Evolutionary conservation across 2,888 invertebrate species (phyloP).

Genomic region (Drosophila parthenogenetica): DNA sequence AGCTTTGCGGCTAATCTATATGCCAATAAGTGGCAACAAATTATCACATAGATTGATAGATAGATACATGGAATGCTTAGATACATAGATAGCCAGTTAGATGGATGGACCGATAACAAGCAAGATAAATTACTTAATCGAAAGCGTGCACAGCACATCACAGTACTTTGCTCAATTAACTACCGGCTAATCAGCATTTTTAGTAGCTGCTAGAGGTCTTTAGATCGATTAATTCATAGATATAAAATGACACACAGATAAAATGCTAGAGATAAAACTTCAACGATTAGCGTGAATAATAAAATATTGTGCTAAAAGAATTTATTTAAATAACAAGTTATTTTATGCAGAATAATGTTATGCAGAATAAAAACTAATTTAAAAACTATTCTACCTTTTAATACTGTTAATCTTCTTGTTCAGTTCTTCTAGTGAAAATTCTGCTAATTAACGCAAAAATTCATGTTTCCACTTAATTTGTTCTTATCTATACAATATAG

Average conservation of each 20-base stretch:
- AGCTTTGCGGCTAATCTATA: slow-evolving; percentile 59
- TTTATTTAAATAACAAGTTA: too few relatives aligned
- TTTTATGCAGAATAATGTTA: too few relatives aligned
- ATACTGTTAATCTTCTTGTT: too few relatives aligned
- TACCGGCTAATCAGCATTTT: slow-evolving; percentile 2
- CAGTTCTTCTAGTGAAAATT: too few relatives aligned
- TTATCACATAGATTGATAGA: slow-evolving; percentile 50
- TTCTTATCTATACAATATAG: not conserved
- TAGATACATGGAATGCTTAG: slow-evolving; percentile 18
- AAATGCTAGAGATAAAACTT: not conserved
- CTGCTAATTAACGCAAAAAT: not conserved
- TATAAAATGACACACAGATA: not conserved
- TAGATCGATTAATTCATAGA: not conserved
- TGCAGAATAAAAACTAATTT: too few relatives aligned
- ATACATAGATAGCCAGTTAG: slow-evolving; percentile 10
- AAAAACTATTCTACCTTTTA: too few relatives aligned
- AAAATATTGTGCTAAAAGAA: not conserved
- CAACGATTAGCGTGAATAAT: not conserved
- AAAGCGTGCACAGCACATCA: not conserved
- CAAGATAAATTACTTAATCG: slow-evolving; percentile 37
- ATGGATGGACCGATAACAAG: slow-evolving; percentile 19
- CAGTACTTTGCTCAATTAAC: slow-evolving; percentile 15
- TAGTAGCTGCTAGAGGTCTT: not conserved
- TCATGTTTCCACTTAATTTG: not conserved
- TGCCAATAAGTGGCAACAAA: slow-evolving; percentile 54